Base-by-base conservation (phyloP, 1,140 invertebrate genomes). In the Drosophila tsacasi region DNA sequence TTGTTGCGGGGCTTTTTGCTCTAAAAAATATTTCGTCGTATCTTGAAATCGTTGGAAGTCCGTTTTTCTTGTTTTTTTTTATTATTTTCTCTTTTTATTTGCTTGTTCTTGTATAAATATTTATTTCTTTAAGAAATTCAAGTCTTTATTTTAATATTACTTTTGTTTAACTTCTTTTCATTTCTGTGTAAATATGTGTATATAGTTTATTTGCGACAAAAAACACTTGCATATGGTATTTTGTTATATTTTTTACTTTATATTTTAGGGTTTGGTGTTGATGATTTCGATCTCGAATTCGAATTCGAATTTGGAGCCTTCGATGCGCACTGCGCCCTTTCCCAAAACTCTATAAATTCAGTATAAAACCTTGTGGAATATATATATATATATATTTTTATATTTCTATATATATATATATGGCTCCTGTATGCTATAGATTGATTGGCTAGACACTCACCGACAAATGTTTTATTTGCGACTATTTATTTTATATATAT, bases 41-140 rank as follows among this genome's bases (percentile, higher is more conserved):
- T 58, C 76, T 83, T 81, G 82, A 91, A 91, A 87, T 91, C 86
- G 86, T 91, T 91, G 86, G 86, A 91, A 91, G 87, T 91, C 79
- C 79, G 80, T 91, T 91, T 71, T 67, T 68, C 19, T 67, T 59
- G 12, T 54, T 66, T 46, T 68, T 71, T 46, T 47, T 27, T 58
- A 3, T 44, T 37, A 57, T 50, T 27, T 40, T 39, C 62, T 8
- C n/a, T 54, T 65, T 10, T 40, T 46, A 44, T 39, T 67, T 37
- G 57, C 69, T 57, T 66, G 65, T 58, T 54, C 40, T 73, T 79
- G 81, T 85, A 86, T 91, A 82, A 76, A 85, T 86, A 91, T 76
- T 71, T 37, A 72, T 85, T 80, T 90, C 85, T 91, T 90, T 76
- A 57, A 89, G 84, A 89, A 90, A 73, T 90, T 89, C 64, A 90